A percentile compares a stretch with the other conserved stretches of the same genome.
phyloP scores from a whole-genome alignment of 2,888 invertebrate genomes.

The Crepidodera aurea region DNA sequence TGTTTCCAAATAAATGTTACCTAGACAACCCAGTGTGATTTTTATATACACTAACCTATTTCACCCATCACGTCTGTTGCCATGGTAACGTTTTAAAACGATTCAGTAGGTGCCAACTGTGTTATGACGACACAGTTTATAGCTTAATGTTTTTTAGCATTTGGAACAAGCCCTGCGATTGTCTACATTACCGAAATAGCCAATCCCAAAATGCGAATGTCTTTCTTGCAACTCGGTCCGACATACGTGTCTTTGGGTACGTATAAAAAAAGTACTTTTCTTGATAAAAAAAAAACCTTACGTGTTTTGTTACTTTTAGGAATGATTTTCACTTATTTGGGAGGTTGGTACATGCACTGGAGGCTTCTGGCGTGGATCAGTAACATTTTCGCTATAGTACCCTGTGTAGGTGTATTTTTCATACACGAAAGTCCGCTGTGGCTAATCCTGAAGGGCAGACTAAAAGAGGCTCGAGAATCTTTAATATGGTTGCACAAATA shows the following conservation, averaged over 20 bases:
- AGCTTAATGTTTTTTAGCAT: conserved; percentile 61
- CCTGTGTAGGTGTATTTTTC: conserved; percentile 63
- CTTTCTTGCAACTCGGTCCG: conserved; percentile 67
- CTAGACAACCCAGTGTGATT: no score
- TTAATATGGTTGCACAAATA: conserved; percentile 63
- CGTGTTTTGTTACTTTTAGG: conserved; percentile 55
- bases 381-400: conserved; percentile 63
- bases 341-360: conserved; percentile 66
- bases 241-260: conserved; percentile 67
- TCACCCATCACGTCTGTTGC: no score
- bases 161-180: conserved; percentile 68
- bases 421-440: conserved; percentile 69
- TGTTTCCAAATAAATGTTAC: no score
- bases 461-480: conserved; percentile 64
- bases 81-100: no score
- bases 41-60: no score
- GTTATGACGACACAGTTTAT: no score
- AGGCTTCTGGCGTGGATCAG: conserved; percentile 66
- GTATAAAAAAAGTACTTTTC: no score
- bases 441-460: conserved; percentile 65
- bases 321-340: conserved; percentile 66
- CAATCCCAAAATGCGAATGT: conserved; percentile 66
- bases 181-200: conserved; percentile 71
- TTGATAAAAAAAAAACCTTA: neutral
- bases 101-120: no score